Percentiles rank a stretch among this genome's conserved stretches.
phyloP scores from a whole-genome alignment of 2,888 invertebrate species.

The Pterobdella sp. region DNA sequence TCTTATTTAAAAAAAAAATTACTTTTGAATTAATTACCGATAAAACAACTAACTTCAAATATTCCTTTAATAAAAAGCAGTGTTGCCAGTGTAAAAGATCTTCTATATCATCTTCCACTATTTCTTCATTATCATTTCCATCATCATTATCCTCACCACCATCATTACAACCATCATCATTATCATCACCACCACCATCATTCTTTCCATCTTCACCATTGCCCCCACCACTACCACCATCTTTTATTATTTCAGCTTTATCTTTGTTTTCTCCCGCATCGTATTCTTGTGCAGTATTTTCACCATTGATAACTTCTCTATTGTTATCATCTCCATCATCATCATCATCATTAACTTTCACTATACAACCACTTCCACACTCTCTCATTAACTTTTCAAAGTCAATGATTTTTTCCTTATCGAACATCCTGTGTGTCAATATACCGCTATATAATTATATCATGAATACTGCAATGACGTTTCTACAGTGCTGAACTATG shows the following conservation, averaged over 20 bases:
- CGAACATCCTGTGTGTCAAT: background rate
- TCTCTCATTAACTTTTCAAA: background rate
- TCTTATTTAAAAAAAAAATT: too few species aligned
- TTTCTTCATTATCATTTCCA: background rate
- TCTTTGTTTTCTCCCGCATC: background rate
- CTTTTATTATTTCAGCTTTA: background rate
- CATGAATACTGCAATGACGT: too few species aligned
- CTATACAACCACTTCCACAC: background rate
- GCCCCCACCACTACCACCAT: background rate
- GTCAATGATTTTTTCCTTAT: background rate
- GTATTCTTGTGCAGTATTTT: background rate
- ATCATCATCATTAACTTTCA: background rate
- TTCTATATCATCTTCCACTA: background rate
- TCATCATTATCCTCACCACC: conserved; percentile 1
- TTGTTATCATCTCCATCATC: conserved; percentile 17
- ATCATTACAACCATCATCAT: conserved; percentile 38
- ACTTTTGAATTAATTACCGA: too few species aligned
- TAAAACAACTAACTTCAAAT: too few species aligned
- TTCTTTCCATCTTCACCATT: background rate
- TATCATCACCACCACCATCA: conserved; percentile 34
- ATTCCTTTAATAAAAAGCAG: too few species aligned
- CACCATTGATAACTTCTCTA: conserved; percentile 34
- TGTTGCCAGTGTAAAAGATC: background rate
- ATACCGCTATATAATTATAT: too few species aligned
- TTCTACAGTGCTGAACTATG: too few species aligned